phyloP scores from a whole-genome alignment of 2,113 vertebrate genomes.

The Nipponia nippon region DNA sequence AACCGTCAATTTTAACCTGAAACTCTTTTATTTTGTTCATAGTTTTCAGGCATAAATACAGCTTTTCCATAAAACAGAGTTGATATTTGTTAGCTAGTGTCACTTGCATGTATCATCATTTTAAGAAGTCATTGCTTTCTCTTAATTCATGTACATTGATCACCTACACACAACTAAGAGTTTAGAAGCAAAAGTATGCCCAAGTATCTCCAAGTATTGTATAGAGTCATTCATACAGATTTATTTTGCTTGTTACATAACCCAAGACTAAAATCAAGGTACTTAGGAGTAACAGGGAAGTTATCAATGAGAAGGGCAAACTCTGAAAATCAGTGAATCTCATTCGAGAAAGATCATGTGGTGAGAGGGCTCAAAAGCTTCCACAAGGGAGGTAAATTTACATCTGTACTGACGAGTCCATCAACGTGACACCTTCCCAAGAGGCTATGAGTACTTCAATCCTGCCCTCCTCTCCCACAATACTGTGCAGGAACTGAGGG shows the following conservation, averaged over 20 bases:
- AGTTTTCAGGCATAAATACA: background rate
- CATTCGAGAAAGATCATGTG: background rate
- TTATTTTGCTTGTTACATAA: background rate
- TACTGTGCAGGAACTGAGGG: background rate
- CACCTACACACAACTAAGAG: background rate
- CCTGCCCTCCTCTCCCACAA: background rate
- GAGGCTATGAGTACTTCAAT: rapidly evolving
- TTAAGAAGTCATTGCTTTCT: background rate
- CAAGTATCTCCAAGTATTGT: background rate
- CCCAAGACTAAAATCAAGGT: background rate
- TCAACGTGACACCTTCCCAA: background rate
- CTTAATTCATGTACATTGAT: background rate
- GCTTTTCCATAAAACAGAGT: background rate
- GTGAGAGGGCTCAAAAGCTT: background rate
- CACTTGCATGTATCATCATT: rapidly evolving
- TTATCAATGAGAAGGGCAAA: background rate
- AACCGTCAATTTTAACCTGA: background rate
- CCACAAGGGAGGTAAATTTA: background rate
- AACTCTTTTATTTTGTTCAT: background rate
- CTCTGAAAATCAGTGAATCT: background rate
- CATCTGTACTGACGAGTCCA: background rate
- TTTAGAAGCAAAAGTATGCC: background rate
- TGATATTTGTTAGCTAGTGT: background rate
- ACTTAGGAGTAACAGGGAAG: background rate
- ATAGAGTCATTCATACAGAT: background rate